Percentiles rank a stretch among this genome's conserved stretches.
Evolutionary conservation across 2,797 vertebrate species (phyloP).

Genomic region (Labeo calbasu): DNA sequence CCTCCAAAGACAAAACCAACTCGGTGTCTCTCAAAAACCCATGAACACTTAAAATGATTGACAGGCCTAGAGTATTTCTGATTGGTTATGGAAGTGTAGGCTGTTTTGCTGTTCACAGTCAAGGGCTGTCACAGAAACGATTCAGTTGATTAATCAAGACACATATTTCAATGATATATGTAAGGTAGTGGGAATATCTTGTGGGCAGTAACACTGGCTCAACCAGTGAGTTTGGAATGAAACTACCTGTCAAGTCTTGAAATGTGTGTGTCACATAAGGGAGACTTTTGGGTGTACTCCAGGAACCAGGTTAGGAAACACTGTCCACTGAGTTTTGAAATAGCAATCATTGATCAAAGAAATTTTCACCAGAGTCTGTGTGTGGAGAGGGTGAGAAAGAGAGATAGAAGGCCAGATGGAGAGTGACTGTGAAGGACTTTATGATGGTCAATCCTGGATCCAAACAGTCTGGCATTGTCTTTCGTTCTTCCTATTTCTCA

Average conservation of each 20-base stretch:
- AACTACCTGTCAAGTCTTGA: background rate
- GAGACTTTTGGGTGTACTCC: background rate
- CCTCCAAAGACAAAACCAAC: background rate
- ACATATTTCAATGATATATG: background rate
- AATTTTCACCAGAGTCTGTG: background rate
- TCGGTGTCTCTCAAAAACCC: background rate
- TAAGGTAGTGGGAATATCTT: background rate
- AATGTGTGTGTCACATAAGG: background rate
- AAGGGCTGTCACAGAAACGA: background rate
- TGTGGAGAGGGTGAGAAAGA: background rate
- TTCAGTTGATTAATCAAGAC: background rate
- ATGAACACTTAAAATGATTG: background rate
- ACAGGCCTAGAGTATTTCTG: background rate
- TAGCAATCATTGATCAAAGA: background rate
- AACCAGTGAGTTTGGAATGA: background rate
- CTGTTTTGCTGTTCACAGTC: background rate
- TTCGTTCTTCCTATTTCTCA: constrained; percentile 14
- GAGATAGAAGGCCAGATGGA: background rate
- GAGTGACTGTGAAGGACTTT: constrained; percentile 14
- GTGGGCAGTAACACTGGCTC: background rate
- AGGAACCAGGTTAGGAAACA: background rate
- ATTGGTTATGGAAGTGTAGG: background rate
- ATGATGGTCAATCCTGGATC: constrained; percentile 14
- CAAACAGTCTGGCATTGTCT: constrained; percentile 56
- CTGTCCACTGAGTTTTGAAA: background rate